Percentiles rank a stretch among this genome's conserved stretches.
These are phyloP conservation scores for Melanotus villosus DNA, from an alignment of 2,888 invertebrate genomes.

Conservation along the genomic window DNA sequence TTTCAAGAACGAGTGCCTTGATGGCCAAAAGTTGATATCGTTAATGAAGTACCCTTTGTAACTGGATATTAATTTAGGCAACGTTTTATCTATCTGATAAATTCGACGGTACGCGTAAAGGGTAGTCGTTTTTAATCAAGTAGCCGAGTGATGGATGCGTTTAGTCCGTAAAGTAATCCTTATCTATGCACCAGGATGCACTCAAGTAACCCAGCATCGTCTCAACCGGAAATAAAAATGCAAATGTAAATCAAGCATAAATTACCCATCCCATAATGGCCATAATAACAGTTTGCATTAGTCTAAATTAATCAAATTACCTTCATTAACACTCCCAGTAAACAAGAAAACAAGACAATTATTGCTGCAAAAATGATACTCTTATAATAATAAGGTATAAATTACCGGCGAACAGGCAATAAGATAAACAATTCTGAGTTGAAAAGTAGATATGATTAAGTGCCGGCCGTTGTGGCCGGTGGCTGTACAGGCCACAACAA, in stretches of 20 bases:
- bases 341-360: conserved; percentile 38
- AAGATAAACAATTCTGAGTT: not conserved
- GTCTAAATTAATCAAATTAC: conserved; percentile 40
- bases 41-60: no score
- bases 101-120: not conserved
- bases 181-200: conserved; percentile 15
- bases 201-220: conserved; percentile 3
- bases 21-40: no score
- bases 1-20: no score
- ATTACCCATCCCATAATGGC: conserved; percentile 19
- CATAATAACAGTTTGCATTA: conserved; percentile 16
- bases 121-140: not conserved
- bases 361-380: conserved; percentile 1
- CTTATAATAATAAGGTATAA: conserved; percentile 16
- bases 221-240: conserved; percentile 33
- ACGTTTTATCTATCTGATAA: not conserved
- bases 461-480: not conserved
- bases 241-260: conserved; percentile 33
- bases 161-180: not conserved
- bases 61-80: not conserved
- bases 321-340: conserved; percentile 35
- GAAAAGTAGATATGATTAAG: conserved; percentile 2
- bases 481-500: no score
- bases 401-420: not conserved
- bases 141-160: not conserved